Percentiles rank a stretch among this genome's conserved stretches.
Conservation (phyloP, 2,797 vertebrate genomes). For the Ispidina picta region DNA sequence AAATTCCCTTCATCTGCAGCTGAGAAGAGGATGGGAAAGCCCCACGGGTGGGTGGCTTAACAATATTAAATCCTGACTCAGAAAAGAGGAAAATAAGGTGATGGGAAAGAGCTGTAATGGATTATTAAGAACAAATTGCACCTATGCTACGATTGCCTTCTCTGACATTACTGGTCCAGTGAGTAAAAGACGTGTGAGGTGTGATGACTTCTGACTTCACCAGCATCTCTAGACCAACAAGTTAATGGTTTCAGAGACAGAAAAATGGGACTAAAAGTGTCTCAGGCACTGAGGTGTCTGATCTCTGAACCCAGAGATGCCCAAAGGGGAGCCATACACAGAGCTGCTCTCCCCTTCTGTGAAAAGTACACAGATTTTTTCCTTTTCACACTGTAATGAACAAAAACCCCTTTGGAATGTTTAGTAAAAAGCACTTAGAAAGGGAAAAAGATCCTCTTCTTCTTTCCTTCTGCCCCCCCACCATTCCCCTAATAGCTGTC, state of each 20-base stretch:
- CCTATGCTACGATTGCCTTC: neutral
- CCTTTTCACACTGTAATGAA: neutral
- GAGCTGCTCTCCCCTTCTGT: neutral
- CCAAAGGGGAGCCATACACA: neutral
- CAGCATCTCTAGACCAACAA: neutral
- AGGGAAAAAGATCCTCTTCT: neutral
- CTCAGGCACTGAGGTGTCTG: neutral
- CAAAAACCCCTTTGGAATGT: neutral
- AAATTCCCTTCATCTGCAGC: neutral
- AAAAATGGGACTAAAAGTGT: neutral
- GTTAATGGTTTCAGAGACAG: neutral
- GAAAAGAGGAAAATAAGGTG: neutral
- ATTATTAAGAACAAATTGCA: neutral
- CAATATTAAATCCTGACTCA: neutral
- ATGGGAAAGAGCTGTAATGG: neutral
- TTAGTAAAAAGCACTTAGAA: neutral
- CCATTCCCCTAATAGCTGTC: rapidly evolving
- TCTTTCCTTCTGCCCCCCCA: neutral
- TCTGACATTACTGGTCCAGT: neutral
- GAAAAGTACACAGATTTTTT: neutral
- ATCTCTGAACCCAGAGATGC: neutral
- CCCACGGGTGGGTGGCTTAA: neutral
- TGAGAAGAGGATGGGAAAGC: neutral
- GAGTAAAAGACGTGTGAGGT: neutral
- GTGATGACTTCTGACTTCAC: neutral